Evolutionary conservation across 2,888 invertebrate species (phyloP).

Genomic region (Limenitis camilla): DNA sequence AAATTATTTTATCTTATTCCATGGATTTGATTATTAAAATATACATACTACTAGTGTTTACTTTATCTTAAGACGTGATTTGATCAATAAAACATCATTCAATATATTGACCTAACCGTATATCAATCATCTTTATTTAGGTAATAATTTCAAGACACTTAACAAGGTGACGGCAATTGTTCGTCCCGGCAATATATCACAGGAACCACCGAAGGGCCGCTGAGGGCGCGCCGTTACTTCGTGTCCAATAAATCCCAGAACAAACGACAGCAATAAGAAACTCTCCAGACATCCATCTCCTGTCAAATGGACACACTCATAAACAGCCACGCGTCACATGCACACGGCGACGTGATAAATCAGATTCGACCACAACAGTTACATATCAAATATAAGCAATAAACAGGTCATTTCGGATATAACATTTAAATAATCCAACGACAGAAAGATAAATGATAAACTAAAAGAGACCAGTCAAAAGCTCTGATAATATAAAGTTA

Average conservation of each 20-base stretch:
- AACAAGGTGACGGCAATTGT: conserved; percentile 2
- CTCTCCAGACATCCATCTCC: conserved; percentile 58
- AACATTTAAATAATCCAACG: conserved; percentile 42
- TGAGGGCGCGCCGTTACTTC: conserved; percentile 55
- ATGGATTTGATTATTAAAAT: background rate
- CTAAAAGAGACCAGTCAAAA: conserved; percentile 43
- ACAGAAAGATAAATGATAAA: conserved; percentile 37
- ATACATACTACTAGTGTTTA: too few relatives aligned
- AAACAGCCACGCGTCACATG: conserved; percentile 24
- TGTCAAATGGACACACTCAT: conserved; percentile 40
- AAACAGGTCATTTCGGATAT: conserved; percentile 43
- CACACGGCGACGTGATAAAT: conserved; percentile 45
- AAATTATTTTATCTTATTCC: background rate
- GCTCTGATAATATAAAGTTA: conserved; percentile 40
- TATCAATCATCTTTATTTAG: background rate
- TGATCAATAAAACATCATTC: background rate
- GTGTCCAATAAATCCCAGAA: conserved; percentile 67
- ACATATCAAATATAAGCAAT: conserved; percentile 18
- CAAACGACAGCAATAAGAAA: conserved; percentile 64
- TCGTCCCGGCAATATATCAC: conserved; percentile 11
- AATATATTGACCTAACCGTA: too few relatives aligned
- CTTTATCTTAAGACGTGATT: background rate
- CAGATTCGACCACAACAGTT: conserved; percentile 41
- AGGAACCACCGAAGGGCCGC: conserved; percentile 12
- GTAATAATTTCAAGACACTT: background rate